phyloP scores from a whole-genome alignment of 23 tunicate species.

The Ascidia mentula region DNA sequence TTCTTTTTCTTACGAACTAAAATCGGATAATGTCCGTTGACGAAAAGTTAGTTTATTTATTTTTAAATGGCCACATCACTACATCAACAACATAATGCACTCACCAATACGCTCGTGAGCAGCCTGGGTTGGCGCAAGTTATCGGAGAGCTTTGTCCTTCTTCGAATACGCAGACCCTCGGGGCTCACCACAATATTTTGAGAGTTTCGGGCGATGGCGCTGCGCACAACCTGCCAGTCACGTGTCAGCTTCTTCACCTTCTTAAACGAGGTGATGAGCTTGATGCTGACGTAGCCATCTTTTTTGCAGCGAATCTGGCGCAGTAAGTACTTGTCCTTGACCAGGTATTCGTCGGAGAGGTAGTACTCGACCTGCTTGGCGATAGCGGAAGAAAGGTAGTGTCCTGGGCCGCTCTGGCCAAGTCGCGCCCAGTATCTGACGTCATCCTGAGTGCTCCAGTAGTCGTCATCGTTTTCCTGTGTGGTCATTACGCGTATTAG shows the following conservation, averaged over 20 bases:
- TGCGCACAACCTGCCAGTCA: conserved; percentile 89
- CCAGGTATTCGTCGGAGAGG: conserved; percentile 91
- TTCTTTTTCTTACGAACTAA: no score
- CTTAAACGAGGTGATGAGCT: conserved; percentile 82
- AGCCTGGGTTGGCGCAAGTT: conserved; percentile 74
- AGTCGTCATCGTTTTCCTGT: conserved; percentile 8
- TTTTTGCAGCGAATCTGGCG: conserved; percentile 97
- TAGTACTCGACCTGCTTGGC: conserved; percentile 88
- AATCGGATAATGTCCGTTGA: no score
- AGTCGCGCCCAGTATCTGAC: conserved; percentile 40
- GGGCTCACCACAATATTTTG: conserved; percentile 58
- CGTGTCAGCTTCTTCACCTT: conserved; percentile 90
- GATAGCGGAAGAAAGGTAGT: conserved; percentile 30
- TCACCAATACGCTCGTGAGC: conserved; percentile 84
- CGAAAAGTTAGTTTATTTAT: no score
- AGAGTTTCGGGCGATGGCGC: conserved; percentile 86
- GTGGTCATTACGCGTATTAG: no score
- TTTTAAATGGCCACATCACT: no score
- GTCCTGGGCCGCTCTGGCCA: conserved; percentile 30
- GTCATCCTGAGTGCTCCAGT: conserved; percentile 59
- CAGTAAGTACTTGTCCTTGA: conserved; percentile 82
- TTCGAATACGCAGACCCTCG: conserved; percentile 79
- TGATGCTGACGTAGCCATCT: conserved; percentile 95
- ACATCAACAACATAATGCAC: no score
- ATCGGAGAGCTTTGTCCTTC: conserved; percentile 64